Percentiles rank a stretch among this genome's conserved stretches.
phyloP scores from a whole-genome alignment of 2,888 invertebrate genomes.

The Ophraella communa region DNA sequence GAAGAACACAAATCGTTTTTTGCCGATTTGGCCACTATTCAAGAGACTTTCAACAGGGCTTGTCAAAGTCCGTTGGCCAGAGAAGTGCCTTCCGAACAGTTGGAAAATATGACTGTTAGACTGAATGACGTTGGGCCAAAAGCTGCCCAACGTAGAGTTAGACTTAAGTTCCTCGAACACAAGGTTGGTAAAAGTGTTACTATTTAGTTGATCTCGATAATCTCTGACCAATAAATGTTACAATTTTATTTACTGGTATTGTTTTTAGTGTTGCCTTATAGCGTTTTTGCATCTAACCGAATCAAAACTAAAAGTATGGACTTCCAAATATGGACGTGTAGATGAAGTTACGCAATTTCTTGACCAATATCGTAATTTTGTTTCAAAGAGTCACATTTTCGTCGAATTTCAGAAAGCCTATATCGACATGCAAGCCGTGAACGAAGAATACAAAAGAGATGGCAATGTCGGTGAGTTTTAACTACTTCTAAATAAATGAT shows the following conservation, averaged over 20 bases:
- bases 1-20: constrained; percentile 92
- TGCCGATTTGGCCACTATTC: constrained; percentile 78
- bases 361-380: constrained; percentile 90
- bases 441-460: constrained; percentile 87
- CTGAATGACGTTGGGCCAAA: constrained; percentile 76
- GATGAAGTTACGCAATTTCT: constrained; percentile 83
- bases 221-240: not conserved
- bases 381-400: constrained; percentile 91
- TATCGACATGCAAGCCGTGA: constrained; percentile 89
- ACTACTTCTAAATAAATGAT: not conserved
- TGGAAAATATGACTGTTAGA: constrained; percentile 81
- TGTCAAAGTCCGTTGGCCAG: constrained; percentile 72
- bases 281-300: constrained; percentile 91
- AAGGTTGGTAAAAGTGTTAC: constrained; percentile 62
- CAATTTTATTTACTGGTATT: constrained; percentile 20
- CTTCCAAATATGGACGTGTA: constrained; percentile 84
- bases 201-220: not conserved
- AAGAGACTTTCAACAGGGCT: constrained; percentile 79
- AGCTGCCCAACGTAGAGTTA: constrained; percentile 82
- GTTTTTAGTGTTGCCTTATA: constrained; percentile 79
- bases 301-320: constrained; percentile 88
- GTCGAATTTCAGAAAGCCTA: constrained; percentile 93
- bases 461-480: constrained; percentile 74
- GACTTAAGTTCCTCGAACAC: constrained; percentile 89
- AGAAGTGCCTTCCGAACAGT: constrained; percentile 78